phyloP scores from a whole-genome alignment of 2,113 vertebrate species.

The Eublepharis macularius region DNA sequence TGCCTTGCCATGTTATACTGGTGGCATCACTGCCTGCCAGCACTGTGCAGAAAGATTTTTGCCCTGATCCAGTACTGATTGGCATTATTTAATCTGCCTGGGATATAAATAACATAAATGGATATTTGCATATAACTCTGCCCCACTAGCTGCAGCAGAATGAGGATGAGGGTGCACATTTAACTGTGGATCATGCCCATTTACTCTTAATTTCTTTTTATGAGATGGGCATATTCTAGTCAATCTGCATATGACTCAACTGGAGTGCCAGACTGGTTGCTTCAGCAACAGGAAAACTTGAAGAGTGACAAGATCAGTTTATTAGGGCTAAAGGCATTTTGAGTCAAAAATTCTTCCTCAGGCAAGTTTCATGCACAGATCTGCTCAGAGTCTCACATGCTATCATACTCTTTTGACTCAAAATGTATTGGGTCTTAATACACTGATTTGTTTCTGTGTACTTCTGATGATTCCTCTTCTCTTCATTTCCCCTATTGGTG shows the following conservation, averaged over 20 bases:
- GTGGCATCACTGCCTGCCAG: not conserved
- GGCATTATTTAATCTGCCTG: too few relatives aligned
- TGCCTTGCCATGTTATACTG: not conserved
- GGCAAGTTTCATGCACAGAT: not conserved
- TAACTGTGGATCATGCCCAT: too few relatives aligned
- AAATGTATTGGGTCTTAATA: too few relatives aligned
- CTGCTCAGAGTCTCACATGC: not conserved
- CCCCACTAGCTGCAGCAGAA: not conserved
- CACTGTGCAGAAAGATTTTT: not conserved
- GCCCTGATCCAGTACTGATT: not conserved
- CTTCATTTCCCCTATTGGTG: too few relatives aligned
- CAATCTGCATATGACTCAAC: not conserved
- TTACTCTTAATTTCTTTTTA: too few relatives aligned
- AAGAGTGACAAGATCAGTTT: not conserved
- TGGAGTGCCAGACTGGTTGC: not conserved
- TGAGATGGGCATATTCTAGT: not conserved
- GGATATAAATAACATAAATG: too few relatives aligned
- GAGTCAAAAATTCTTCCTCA: not conserved
- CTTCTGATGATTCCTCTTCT: too few relatives aligned
- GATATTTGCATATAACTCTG: not conserved
- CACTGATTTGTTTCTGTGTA: too few relatives aligned
- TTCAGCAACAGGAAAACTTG: not conserved
- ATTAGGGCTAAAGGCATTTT: not conserved
- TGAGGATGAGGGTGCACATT: too few relatives aligned
- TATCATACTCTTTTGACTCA: not conserved